Percentiles rank a stretch among this genome's conserved stretches.
Conservation (phyloP, 2,113 vertebrate genomes). For the Microcebus tavaratra region DNA sequence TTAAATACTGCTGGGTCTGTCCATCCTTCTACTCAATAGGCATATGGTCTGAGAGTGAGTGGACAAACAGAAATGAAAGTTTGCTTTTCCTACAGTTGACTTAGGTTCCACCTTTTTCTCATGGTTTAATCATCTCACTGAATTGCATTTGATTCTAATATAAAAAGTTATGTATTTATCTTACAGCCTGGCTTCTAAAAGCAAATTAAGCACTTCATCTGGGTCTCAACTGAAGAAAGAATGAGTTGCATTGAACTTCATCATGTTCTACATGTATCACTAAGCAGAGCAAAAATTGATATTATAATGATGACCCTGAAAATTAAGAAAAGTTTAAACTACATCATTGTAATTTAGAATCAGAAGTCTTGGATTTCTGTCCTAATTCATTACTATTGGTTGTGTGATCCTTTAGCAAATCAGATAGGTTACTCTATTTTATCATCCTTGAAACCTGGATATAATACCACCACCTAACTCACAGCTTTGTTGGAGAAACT, state of each 20-base stretch:
- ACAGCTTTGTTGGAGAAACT: constrained; percentile 48
- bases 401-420: constrained; percentile 25
- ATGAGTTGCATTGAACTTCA: not conserved
- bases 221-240: not conserved
- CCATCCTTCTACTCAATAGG: not conserved
- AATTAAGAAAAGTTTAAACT: constrained; percentile 1
- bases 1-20: not conserved
- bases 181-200: not conserved
- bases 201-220: not conserved
- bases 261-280: not conserved
- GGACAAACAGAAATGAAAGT: not conserved
- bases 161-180: constrained; percentile 1
- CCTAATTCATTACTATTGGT: not conserved
- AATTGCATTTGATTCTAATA: not conserved
- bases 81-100: not conserved
- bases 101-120: not conserved
- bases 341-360: not conserved
- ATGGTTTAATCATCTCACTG: not conserved
- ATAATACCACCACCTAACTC: constrained; percentile 41
- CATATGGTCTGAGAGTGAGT: not conserved
- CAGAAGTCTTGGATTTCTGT: not conserved
- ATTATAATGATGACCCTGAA: not conserved
- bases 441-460: constrained; percentile 37
- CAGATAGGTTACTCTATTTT: constrained; percentile 43
- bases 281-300: not conserved